These are phyloP conservation scores for Cantharis lateralis DNA, from an alignment of 2,888 invertebrate genomes.

Conservation along the genomic window DNA sequence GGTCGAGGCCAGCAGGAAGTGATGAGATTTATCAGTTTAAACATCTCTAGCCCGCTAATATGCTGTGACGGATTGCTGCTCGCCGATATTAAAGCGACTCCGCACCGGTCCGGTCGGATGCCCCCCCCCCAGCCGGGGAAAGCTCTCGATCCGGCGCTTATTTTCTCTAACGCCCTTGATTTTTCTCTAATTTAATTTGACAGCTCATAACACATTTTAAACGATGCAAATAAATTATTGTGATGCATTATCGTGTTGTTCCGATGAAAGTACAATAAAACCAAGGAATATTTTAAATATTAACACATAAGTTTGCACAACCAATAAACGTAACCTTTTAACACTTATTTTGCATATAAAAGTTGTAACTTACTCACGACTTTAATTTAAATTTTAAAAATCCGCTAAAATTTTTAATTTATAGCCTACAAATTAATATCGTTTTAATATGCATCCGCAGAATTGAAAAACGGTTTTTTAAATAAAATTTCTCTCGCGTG, in stretches of 20 bases:
- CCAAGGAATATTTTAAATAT: constrained; percentile 7
- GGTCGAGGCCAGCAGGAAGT: constrained; percentile 21
- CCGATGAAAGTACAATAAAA: constrained; percentile 12
- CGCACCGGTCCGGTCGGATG: not conserved
- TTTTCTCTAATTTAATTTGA: not conserved
- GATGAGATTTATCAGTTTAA: constrained; percentile 8
- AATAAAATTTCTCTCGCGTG: not conserved
- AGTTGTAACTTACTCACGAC: constrained; percentile 1
- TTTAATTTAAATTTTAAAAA: constrained; percentile 2
- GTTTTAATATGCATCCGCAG: not conserved
- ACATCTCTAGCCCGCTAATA: constrained; percentile 13
- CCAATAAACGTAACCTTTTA: constrained; percentile 6
- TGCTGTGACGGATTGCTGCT: constrained; percentile 8
- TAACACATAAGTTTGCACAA: constrained; percentile 2
- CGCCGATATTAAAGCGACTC: not conserved
- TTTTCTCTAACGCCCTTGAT: not conserved
- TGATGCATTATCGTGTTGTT: not conserved
- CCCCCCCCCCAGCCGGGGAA: not conserved
- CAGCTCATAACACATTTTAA: not conserved
- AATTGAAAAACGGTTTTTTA: not conserved
- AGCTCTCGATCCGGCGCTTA: not conserved
- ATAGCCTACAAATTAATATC: not conserved
- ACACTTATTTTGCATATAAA: constrained; percentile 3
- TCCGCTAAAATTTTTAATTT: not conserved
- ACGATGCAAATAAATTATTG: not conserved